phyloP scores from a whole-genome alignment of 2,113 vertebrate species.

The Laterallus jamaicensis region DNA sequence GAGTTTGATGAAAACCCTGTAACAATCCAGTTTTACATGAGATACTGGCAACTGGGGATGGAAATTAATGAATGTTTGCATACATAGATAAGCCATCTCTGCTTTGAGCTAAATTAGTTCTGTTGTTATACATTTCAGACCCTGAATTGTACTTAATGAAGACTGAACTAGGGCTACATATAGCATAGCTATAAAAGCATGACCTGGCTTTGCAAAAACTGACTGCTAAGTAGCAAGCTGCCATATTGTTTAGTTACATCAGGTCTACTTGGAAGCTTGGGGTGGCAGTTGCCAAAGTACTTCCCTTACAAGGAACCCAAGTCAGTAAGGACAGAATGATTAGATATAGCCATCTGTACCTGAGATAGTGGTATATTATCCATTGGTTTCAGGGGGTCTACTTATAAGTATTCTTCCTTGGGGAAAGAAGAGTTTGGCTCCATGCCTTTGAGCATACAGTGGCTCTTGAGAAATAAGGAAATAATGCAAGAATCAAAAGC shows the following conservation, averaged over 20 bases:
- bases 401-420: not conserved
- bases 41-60: not conserved
- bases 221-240: not conserved
- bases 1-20: not conserved
- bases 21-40: not conserved
- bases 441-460: not conserved
- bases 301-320: not conserved
- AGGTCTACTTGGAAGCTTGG: not conserved
- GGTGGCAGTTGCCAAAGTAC: not conserved
- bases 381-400: not conserved
- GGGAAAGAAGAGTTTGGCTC: not conserved
- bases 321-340: not conserved
- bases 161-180: not conserved
- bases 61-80: constrained; percentile 13
- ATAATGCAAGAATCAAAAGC: not conserved
- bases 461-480: not conserved
- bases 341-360: not conserved
- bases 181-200: not conserved
- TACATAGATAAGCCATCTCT: not conserved
- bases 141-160: not conserved
- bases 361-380: not conserved
- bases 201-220: not conserved
- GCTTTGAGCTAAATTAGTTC: constrained; percentile 25
- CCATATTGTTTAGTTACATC: not conserved
- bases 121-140: not conserved